Base-by-base conservation (phyloP, 1,140 invertebrate species). In the Eumaeus atala region DNA sequence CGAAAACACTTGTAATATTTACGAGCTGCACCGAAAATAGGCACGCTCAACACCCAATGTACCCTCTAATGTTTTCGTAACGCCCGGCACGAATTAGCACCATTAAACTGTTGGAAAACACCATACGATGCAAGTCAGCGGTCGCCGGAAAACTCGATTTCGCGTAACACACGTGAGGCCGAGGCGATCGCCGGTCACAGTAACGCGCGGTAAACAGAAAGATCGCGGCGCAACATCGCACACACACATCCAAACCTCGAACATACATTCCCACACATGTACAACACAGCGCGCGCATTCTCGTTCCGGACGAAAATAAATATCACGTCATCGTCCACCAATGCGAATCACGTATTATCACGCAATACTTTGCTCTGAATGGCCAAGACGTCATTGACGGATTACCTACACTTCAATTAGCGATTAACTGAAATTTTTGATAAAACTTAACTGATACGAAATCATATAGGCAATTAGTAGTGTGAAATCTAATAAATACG, bases 371-470 rank as follows among this genome's bases (percentile, higher is more conserved):
- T 34, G 21, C 44, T 34, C 36, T 54, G 44, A 84, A 81, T 83
- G 72, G 84, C 59, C 37, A 62, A 75, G 73, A 67, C 64, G 73
- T 66, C 74, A 76, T 77, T 76, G 76, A 77, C 69, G 75, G 77
- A 83, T 82, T 83, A 74, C 74, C 62, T 73, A 76, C 72, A 73
- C 75, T 83, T 84, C 76, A 86, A 83, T 83, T 83, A 67, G 79
- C 79, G 83, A 81, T 83, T 84, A 84, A 84, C 78, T 71, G 74
- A 83, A 81, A 81, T 84, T 86, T 80, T 81, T 75, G 79, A 83
- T 83, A 86, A 81, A 79, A 75, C 68, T 72, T 73, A 72, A 74
- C 67, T 78, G 79, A 83, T 83, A 83, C 69, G 64, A 70, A 77
- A 78, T 77, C 65, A 58, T 67, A 72, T 66, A 68, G 67, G 64